Conservation (phyloP, 2,888 invertebrate genomes). For the Sisyra terminalis region DNA sequence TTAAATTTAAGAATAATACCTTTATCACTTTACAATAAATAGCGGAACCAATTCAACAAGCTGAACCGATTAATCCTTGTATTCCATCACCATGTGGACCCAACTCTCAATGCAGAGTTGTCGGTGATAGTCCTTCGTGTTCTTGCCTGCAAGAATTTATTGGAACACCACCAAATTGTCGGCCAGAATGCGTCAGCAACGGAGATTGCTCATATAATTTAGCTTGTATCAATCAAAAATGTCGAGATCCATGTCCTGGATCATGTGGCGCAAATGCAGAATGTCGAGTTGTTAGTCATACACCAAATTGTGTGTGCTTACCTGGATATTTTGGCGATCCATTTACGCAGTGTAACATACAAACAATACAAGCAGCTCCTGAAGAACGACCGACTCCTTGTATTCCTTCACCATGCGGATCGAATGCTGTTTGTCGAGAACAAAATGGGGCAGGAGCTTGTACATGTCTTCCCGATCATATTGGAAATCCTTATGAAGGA, state of each 20-base stretch:
- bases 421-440: conserved; percentile 32
- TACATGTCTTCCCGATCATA: conserved; percentile 30
- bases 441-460: conserved; percentile 35
- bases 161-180: conserved; percentile 58
- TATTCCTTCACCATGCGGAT: conserved; percentile 30
- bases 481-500: conserved; percentile 40
- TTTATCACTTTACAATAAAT: not conserved
- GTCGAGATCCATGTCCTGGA: conserved; percentile 54
- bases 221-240: conserved; percentile 63
- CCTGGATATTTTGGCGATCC: conserved; percentile 59
- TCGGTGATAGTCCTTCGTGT: conserved; percentile 51
- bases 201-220: conserved; percentile 50
- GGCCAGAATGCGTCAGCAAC: conserved; percentile 65
- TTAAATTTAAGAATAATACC: not conserved
- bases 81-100: conserved; percentile 68
- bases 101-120: conserved; percentile 51
- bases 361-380: conserved; percentile 7
- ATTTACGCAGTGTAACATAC: conserved; percentile 41
- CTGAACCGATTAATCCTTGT: conserved; percentile 44
- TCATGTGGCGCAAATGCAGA: conserved; percentile 56
- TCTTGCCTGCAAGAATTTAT: conserved; percentile 50
- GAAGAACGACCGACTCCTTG: conserved; percentile 23
- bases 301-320: conserved; percentile 52
- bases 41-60: conserved; percentile 21
- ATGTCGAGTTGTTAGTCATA: conserved; percentile 59